Evolutionary conservation across 2,797 vertebrate species (phyloP).

Genomic region (Amphiprion clarkii): DNA sequence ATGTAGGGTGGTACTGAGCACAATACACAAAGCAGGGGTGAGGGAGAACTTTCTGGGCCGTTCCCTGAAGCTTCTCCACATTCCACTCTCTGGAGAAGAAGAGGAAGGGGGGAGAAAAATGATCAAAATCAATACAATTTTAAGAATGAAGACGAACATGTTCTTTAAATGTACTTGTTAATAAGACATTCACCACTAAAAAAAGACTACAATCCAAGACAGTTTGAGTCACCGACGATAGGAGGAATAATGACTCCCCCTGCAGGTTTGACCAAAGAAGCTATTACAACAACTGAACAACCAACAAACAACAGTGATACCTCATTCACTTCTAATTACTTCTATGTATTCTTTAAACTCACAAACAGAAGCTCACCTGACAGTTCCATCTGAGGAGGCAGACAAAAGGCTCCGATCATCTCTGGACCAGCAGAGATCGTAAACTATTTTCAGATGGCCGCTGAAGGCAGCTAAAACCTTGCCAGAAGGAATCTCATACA

Average conservation of each 20-base stretch:
- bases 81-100: slow-evolving; percentile 91
- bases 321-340: neutral
- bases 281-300: slow-evolving; percentile 1
- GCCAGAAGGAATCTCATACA: slow-evolving; percentile 97
- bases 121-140: too few species aligned
- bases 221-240: neutral
- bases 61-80: slow-evolving; percentile 84
- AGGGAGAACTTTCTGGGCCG: slow-evolving; percentile 92
- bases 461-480: slow-evolving; percentile 90
- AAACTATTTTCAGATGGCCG: slow-evolving; percentile 96
- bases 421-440: slow-evolving; percentile 97
- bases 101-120: neutral
- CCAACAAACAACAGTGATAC: neutral
- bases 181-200: neutral
- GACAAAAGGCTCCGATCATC: slow-evolving; percentile 91
- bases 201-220: neutral
- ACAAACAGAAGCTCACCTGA: slow-evolving; percentile 85
- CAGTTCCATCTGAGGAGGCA: slow-evolving; percentile 96
- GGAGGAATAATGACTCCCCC: slow-evolving; percentile 28
- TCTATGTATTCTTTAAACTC: neutral
- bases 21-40: slow-evolving; percentile 96
- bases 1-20: slow-evolving; percentile 91
- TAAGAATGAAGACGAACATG: neutral
- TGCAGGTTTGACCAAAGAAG: slow-evolving; percentile 25
- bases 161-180: neutral